Conservation (phyloP, 2,797 vertebrate genomes). For the Amphiprion clarkii region DNA sequence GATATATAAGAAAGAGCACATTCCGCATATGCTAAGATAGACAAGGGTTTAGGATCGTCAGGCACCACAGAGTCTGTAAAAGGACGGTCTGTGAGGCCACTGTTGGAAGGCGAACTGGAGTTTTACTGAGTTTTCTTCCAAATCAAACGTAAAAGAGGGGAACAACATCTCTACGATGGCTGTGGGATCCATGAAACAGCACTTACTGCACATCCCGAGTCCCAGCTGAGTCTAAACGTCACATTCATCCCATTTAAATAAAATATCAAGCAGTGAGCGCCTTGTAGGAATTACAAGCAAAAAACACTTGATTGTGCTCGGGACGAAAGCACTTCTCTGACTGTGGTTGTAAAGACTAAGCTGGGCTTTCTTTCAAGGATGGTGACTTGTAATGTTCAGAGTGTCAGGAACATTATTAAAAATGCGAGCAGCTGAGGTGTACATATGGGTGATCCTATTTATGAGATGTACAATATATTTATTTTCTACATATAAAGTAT, state of each 20-base stretch:
- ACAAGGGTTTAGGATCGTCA: constrained; percentile 15
- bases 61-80: constrained; percentile 20
- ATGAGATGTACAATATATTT: constrained; percentile 99
- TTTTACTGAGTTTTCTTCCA: constrained; percentile 29
- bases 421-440: constrained; percentile 93
- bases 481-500: constrained; percentile 98
- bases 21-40: constrained; percentile 30
- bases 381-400: constrained; percentile 88
- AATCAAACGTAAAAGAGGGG: constrained; percentile 50
- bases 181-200: constrained; percentile 72
- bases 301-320: constrained; percentile 49
- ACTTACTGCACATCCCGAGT: constrained; percentile 75
- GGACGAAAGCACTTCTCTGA: constrained; percentile 74
- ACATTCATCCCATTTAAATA: constrained; percentile 46
- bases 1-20: constrained; percentile 46
- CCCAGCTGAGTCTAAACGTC: constrained; percentile 52
- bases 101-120: constrained; percentile 24
- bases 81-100: constrained; percentile 23
- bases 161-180: constrained; percentile 51
- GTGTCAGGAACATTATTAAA: constrained; percentile 89
- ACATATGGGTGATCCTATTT: constrained; percentile 98
- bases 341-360: constrained; percentile 71
- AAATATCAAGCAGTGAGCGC: constrained; percentile 31
- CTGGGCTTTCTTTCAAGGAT: constrained; percentile 70
- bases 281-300: constrained; percentile 40